Evolutionary conservation across 2,113 vertebrate species (phyloP).

Genomic region (Telmatochromis sp.): DNA sequence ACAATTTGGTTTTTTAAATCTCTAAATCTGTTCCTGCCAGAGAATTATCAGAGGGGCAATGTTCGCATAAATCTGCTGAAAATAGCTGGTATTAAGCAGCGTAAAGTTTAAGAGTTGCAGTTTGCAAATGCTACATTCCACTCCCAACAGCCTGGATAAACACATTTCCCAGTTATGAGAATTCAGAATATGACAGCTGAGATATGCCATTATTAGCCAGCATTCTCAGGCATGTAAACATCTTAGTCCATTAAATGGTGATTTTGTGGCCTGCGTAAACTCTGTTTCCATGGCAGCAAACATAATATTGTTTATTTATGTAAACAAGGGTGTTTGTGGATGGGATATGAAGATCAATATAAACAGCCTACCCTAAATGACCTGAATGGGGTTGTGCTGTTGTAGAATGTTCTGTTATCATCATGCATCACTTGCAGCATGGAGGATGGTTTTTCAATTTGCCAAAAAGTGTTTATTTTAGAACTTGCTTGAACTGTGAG

Average conservation of each 20-base stretch:
- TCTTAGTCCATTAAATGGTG: conserved; percentile 37
- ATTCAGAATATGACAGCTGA: conserved; percentile 31
- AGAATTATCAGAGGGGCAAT: neutral
- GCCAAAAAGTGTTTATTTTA: neutral
- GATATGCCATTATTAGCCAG: conserved; percentile 35
- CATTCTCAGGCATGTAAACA: conserved; percentile 36
- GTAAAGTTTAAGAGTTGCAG: neutral
- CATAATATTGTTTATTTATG: conserved; percentile 48
- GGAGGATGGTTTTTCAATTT: neutral
- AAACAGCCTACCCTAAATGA: conserved; percentile 26
- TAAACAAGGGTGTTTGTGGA: conserved; percentile 54
- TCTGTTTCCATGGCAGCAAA: conserved; percentile 48
- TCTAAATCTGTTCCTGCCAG: neutral
- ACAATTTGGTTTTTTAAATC: neutral
- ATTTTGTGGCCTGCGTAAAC: conserved; percentile 27
- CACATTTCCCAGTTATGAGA: conserved; percentile 5
- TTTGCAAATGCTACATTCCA: neutral
- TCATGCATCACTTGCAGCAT: neutral
- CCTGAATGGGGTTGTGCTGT: neutral
- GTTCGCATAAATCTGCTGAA: neutral
- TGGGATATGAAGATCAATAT: conserved; percentile 43
- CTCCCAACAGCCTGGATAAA: neutral
- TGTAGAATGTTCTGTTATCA: neutral
- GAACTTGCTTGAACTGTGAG: neutral
- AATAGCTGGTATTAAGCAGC: neutral